These are phyloP conservation scores for Parazoanthus darwini DNA, from an alignment of 92 coral and sea anemone species.

Conservation along the genomic window DNA sequence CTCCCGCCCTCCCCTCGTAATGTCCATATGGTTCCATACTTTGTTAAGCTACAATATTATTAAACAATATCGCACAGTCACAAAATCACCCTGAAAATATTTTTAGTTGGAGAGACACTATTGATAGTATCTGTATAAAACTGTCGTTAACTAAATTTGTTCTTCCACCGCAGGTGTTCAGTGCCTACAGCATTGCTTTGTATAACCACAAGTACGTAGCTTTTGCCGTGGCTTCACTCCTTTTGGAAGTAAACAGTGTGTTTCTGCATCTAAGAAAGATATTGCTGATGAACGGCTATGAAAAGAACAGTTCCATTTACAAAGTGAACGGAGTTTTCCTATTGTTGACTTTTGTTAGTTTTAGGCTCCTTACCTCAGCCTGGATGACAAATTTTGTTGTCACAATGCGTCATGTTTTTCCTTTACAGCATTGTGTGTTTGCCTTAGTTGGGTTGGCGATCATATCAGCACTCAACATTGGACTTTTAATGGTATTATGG, in stretches of 20 bases:
- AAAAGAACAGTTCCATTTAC: slow-evolving; percentile 26
- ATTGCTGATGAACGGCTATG: slow-evolving; percentile 40
- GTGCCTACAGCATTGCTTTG: slow-evolving; percentile 32
- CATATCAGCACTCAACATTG: slow-evolving; percentile 29
- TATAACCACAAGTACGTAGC: slow-evolving; percentile 27
- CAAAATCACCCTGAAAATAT: too few species aligned
- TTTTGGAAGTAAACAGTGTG: slow-evolving; percentile 39
- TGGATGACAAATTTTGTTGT: slow-evolving; percentile 47
- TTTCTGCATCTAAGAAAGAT: slow-evolving; percentile 37
- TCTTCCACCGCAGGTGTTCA: neutral
- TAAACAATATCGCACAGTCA: too few species aligned
- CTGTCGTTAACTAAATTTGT: neutral
- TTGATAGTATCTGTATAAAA: neutral
- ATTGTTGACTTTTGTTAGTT: slow-evolving; percentile 28
- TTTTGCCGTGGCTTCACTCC: slow-evolving; percentile 33
- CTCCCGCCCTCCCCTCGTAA: too few species aligned
- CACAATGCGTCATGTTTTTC: slow-evolving; percentile 18
- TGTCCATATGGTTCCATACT: too few species aligned
- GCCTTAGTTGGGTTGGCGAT: slow-evolving; percentile 27
- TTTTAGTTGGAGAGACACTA: too few species aligned
- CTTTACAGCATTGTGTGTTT: slow-evolving; percentile 9
- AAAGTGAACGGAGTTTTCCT: slow-evolving; percentile 39
- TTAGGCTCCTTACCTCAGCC: slow-evolving; percentile 43
- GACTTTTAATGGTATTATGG: slow-evolving; percentile 32
- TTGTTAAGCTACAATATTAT: too few species aligned